A percentile compares a stretch with the other conserved stretches of the same genome.
Conservation (phyloP, 1,140 invertebrate species). For the Bombus fervidus region DNA sequence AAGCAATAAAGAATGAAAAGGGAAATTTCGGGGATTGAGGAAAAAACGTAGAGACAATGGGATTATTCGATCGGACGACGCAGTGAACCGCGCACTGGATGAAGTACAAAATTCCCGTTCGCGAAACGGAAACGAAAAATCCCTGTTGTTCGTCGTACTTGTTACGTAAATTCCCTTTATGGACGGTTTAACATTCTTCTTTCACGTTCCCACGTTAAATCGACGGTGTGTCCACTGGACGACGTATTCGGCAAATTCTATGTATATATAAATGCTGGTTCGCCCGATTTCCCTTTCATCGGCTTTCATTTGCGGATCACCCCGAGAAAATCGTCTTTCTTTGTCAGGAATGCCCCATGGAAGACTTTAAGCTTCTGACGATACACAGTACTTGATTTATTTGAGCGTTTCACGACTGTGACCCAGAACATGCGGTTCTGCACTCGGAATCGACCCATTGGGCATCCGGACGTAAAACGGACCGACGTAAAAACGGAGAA, state of each 20-base stretch:
- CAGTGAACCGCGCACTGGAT: slow-evolving; percentile 25
- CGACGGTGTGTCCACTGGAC: slow-evolving; percentile 27
- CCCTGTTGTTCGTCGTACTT: slow-evolving; percentile 48
- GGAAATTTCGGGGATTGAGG: neutral
- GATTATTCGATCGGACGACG: slow-evolving; percentile 31
- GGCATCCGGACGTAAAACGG: slow-evolving; percentile 15
- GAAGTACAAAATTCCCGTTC: slow-evolving; percentile 52
- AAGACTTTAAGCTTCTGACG: slow-evolving; percentile 67
- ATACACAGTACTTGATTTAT: slow-evolving; percentile 63
- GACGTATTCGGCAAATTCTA: slow-evolving; percentile 7
- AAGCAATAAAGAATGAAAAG: neutral
- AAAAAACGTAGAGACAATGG: neutral
- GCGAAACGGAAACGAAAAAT: slow-evolving; percentile 48
- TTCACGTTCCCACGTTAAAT: slow-evolving; percentile 51
- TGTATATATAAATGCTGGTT: slow-evolving; percentile 4
- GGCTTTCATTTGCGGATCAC: slow-evolving; percentile 44
- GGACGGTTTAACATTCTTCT: slow-evolving; percentile 54
- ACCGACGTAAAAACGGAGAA: slow-evolving; percentile 6
- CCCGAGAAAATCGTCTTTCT: slow-evolving; percentile 60
- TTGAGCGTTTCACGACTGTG: slow-evolving; percentile 68
- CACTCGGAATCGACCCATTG: neutral
- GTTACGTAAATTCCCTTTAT: slow-evolving; percentile 55
- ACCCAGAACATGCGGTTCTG: slow-evolving; percentile 30
- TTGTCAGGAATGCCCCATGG: slow-evolving; percentile 63
- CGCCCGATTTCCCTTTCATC: slow-evolving; percentile 2